These are phyloP conservation scores for Myotis pilosus DNA, from an alignment of 2,797 vertebrate genomes.

Conservation along the genomic window DNA sequence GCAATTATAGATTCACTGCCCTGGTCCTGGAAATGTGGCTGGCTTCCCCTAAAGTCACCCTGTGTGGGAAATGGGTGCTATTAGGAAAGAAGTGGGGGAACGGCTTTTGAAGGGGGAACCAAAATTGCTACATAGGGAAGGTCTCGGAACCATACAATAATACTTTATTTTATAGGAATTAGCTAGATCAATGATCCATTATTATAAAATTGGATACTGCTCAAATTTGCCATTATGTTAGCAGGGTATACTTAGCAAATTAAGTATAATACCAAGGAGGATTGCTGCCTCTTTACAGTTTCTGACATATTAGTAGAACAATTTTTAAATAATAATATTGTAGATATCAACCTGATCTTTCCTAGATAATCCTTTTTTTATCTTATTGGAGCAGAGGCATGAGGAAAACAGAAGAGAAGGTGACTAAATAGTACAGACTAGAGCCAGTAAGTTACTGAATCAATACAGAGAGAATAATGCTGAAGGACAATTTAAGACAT, in stretches of 20 bases:
- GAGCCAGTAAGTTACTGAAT: neutral
- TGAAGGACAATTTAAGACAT: neutral
- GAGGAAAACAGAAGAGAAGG: neutral
- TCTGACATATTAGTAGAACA: neutral
- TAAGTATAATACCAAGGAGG: neutral
- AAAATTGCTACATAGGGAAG: neutral
- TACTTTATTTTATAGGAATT: neutral
- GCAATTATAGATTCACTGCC: neutral
- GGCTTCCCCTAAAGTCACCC: neutral
- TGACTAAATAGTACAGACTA: neutral
- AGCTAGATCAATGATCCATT: neutral
- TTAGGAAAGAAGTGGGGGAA: neutral
- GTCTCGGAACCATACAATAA: neutral
- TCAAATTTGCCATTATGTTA: conserved; percentile 10
- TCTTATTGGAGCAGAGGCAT: neutral
- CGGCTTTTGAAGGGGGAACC: neutral
- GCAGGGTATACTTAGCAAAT: conserved; percentile 29
- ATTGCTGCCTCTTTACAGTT: neutral
- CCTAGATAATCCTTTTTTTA: neutral
- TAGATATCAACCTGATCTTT: neutral
- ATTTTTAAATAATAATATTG: neutral
- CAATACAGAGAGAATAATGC: neutral
- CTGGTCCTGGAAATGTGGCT: neutral
- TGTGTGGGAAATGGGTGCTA: neutral
- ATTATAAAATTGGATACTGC: neutral